Percentiles rank a stretch among this genome's conserved stretches.
Evolutionary conservation across 2,888 invertebrate genomes (phyloP).

Genomic region (Minunthozetes semirufus): DNA sequence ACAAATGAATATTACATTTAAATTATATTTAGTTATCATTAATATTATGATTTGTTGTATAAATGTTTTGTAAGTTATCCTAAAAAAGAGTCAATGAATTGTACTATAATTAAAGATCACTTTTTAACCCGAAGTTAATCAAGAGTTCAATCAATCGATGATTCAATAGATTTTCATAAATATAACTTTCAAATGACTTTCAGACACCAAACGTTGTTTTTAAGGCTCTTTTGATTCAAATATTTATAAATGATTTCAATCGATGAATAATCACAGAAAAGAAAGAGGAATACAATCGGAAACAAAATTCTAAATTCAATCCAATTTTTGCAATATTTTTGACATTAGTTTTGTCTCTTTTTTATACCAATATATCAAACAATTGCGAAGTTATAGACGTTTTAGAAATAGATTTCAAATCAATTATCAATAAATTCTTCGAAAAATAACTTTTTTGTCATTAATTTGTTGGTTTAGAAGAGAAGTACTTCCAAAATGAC

Average conservation of each 20-base stretch:
- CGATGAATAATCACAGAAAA: no score
- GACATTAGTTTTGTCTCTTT: no score
- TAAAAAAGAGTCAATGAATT: background rate
- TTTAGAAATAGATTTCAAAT: no score
- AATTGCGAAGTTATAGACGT: no score
- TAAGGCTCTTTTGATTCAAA: background rate
- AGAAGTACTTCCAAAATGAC: background rate
- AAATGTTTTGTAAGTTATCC: slow-evolving; percentile 8
- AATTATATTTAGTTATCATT: background rate
- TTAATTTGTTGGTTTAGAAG: background rate
- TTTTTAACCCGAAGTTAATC: slow-evolving; percentile 21
- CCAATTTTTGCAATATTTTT: no score
- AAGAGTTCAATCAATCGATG: no score
- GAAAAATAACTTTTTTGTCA: no score
- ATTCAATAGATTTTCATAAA: background rate
- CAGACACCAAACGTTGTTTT: background rate
- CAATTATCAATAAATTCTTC: no score
- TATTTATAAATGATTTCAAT: no score
- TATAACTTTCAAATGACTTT: background rate
- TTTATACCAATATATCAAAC: no score
- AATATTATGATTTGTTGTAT: background rate
- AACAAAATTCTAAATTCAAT: no score
- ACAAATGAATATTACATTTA: background rate
- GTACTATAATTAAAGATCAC: slow-evolving; percentile 22
- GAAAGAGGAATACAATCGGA: no score